These are phyloP conservation scores for Prunella fulvescens DNA, from an alignment of 2,113 vertebrate genomes.

Conservation along the genomic window DNA sequence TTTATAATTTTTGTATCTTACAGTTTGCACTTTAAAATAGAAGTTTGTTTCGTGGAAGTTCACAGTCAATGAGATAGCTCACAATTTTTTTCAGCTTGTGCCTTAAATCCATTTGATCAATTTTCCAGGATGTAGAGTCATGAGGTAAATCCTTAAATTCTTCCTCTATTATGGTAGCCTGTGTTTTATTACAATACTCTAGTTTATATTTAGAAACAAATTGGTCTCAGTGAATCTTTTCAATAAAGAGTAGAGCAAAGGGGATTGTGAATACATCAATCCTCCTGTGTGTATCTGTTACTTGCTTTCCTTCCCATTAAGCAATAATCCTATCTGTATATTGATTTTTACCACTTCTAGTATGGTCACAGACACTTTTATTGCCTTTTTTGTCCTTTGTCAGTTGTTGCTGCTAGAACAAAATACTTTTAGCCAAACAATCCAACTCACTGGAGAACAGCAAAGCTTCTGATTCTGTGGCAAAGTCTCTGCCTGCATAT, in stretches of 20 bases:
- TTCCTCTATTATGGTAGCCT: fast-evolving
- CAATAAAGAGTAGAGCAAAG: background rate
- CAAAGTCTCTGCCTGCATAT: background rate
- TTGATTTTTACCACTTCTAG: background rate
- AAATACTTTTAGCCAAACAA: background rate
- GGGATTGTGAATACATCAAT: background rate
- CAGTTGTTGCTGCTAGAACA: background rate
- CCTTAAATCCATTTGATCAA: background rate
- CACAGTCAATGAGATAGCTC: background rate
- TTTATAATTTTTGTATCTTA: background rate
- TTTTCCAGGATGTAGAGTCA: background rate
- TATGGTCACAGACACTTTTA: background rate
- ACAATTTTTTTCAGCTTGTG: background rate
- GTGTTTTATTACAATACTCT: background rate
- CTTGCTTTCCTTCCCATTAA: background rate
- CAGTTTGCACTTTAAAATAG: background rate
- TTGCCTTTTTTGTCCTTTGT: background rate
- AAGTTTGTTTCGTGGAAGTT: background rate
- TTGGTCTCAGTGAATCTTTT: background rate
- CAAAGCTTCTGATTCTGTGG: background rate
- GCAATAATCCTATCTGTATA: background rate
- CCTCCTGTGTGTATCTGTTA: background rate
- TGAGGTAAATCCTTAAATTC: background rate
- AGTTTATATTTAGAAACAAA: background rate
- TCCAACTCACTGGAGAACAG: background rate